A percentile compares a stretch with the other conserved stretches of the same genome.
Evolutionary conservation across 2,888 invertebrate species (phyloP).

Genomic region (Callimorpha dominula): DNA sequence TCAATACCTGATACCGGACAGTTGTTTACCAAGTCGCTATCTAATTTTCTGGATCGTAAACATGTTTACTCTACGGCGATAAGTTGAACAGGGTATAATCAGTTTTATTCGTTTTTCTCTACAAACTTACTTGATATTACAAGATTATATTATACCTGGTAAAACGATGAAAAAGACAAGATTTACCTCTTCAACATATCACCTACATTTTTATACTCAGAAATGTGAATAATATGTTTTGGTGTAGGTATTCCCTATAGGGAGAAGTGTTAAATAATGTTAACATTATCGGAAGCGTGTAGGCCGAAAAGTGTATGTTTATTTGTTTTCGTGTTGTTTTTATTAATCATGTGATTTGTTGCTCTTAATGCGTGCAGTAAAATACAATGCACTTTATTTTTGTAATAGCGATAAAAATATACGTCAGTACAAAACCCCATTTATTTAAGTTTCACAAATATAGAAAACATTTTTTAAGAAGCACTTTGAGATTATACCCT

Average conservation of each 20-base stretch:
- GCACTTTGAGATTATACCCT: too few relatives aligned
- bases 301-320: too few relatives aligned
- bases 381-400: too few relatives aligned
- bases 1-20: slow-evolving; percentile 7
- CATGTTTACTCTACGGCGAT: slow-evolving; percentile 41
- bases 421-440: too few relatives aligned
- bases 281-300: neutral
- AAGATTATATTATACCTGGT: slow-evolving; percentile 18
- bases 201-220: neutral
- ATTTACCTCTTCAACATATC: neutral
- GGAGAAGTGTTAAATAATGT: neutral
- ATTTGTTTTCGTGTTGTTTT: too few relatives aligned
- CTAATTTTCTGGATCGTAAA: slow-evolving; percentile 38
- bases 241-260: too few relatives aligned
- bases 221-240: neutral
- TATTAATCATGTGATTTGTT: too few relatives aligned
- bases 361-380: too few relatives aligned
- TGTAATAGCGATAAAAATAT: too few relatives aligned
- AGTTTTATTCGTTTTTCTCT: slow-evolving; percentile 26
- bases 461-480: too few relatives aligned
- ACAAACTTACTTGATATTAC: slow-evolving; percentile 16
- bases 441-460: too few relatives aligned
- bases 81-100: slow-evolving; percentile 24
- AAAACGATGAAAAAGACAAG: neutral
- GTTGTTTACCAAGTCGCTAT: slow-evolving; percentile 31